Percentiles rank a stretch among this genome's conserved stretches.
These are phyloP conservation scores for Drosophila vallismaia DNA, from an alignment of 2,888 invertebrate species.

Conservation along the genomic window DNA sequence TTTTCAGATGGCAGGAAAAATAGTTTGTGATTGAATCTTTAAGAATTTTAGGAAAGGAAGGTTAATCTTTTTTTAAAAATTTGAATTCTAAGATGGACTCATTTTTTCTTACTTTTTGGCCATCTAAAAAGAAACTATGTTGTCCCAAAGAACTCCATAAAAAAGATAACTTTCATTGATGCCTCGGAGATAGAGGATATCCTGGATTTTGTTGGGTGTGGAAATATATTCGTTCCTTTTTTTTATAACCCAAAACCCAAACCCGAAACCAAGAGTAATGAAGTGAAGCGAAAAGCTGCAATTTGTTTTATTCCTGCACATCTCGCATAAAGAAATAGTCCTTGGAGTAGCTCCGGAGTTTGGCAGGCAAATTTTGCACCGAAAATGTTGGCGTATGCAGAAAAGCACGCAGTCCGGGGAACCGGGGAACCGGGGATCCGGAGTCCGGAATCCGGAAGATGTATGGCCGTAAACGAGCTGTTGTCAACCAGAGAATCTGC, in stretches of 20 bases:
- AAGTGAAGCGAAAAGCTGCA: slow-evolving; percentile 32
- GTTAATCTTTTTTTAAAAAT: no score
- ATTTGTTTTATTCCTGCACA: slow-evolving; percentile 55
- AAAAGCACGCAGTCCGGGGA: slow-evolving; percentile 12
- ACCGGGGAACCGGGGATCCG: neutral
- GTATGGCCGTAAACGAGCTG: slow-evolving; percentile 43
- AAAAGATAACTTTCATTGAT: no score
- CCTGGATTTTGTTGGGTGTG: slow-evolving; percentile 1
- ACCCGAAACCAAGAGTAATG: slow-evolving; percentile 16
- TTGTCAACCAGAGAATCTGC: slow-evolving; percentile 46
- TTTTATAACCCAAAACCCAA: neutral
- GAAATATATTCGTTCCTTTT: neutral
- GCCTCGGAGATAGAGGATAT: neutral
- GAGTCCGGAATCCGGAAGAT: slow-evolving; percentile 18
- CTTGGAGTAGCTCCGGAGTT: slow-evolving; percentile 1
- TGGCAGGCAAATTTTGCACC: slow-evolving; percentile 39
- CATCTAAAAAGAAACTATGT: no score
- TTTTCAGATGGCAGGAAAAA: no score
- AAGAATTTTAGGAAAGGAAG: no score
- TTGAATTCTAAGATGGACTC: no score
- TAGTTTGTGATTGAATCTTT: no score
- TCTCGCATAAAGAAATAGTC: neutral
- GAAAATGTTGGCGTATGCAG: slow-evolving; percentile 39
- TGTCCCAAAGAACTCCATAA: no score
- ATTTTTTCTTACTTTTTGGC: no score